These are phyloP conservation scores for Tetragonula clypearis DNA, from an alignment of 1,140 invertebrate genomes.

Conservation along the genomic window DNA sequence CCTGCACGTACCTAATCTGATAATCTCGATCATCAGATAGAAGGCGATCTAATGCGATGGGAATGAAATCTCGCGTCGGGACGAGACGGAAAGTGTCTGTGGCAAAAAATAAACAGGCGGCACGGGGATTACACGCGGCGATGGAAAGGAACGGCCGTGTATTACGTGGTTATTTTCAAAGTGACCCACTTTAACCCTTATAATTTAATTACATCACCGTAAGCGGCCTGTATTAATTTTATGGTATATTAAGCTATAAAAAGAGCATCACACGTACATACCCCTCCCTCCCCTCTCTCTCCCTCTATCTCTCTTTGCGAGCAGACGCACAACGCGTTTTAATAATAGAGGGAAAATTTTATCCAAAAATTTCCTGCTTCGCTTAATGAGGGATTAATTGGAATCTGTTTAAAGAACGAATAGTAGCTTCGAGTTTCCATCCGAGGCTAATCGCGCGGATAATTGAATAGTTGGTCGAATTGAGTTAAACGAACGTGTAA, in stretches of 20 bases:
- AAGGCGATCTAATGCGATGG: background rate
- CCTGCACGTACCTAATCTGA: background rate
- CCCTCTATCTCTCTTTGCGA: background rate
- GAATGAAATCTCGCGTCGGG: background rate
- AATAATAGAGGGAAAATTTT: constrained; percentile 26
- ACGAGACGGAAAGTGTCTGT: background rate
- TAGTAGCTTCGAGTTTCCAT: background rate
- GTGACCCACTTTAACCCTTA: constrained; percentile 38
- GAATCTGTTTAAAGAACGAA: constrained; percentile 9
- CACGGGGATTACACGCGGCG: background rate
- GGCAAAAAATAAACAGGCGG: background rate
- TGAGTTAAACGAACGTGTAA: constrained; percentile 1
- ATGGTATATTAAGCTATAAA: constrained; percentile 3
- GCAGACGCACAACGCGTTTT: background rate
- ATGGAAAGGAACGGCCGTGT: background rate
- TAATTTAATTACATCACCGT: constrained; percentile 43
- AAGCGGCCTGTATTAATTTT: constrained; percentile 25
- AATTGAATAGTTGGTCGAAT: constrained; percentile 33
- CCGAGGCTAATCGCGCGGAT: constrained; percentile 12
- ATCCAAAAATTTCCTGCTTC: background rate
- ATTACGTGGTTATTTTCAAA: constrained; percentile 45
- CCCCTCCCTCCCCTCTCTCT: background rate
- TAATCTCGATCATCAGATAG: background rate
- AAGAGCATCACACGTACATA: background rate
- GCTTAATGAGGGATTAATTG: constrained; percentile 13